These are phyloP conservation scores for Columba guinea DNA, from an alignment of 2,797 vertebrate species.

Conservation along the genomic window DNA sequence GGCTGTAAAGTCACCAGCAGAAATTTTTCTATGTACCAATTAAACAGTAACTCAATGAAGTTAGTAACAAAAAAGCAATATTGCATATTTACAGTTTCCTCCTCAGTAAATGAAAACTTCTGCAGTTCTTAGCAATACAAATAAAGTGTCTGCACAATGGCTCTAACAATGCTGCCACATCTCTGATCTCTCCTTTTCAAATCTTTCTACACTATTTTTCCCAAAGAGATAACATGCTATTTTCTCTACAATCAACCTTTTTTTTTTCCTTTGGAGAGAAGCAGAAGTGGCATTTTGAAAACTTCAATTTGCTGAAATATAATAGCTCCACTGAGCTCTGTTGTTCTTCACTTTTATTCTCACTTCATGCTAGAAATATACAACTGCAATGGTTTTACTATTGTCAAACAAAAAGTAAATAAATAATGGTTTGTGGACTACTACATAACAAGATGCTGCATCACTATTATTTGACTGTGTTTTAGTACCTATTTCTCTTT, in stretches of 20 bases:
- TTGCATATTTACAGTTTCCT: slow-evolving; percentile 33
- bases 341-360: slow-evolving; percentile 25
- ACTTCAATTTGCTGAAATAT: slow-evolving; percentile 56
- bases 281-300: slow-evolving; percentile 58
- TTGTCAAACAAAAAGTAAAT: slow-evolving; percentile 16
- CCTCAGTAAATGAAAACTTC: slow-evolving; percentile 33
- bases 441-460: not conserved
- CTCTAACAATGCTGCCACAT: not conserved
- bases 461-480: not conserved
- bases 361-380: slow-evolving; percentile 32
- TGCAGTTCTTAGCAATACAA: not conserved
- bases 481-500: not conserved
- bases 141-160: not conserved
- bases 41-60: slow-evolving; percentile 38
- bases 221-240: slow-evolving; percentile 27
- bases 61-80: slow-evolving; percentile 47
- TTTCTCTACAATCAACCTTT: slow-evolving; percentile 40
- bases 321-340: not conserved
- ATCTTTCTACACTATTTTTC: slow-evolving; percentile 35
- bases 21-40: slow-evolving; percentile 15
- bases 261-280: slow-evolving; percentile 26
- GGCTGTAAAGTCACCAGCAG: slow-evolving; percentile 30
- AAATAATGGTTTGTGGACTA: slow-evolving; percentile 25
- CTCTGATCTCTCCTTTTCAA: slow-evolving; percentile 23
- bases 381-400: slow-evolving; percentile 32